These are phyloP conservation scores for Junonia oenone DNA, from an alignment of 2,888 invertebrate genomes.

Conservation along the genomic window DNA sequence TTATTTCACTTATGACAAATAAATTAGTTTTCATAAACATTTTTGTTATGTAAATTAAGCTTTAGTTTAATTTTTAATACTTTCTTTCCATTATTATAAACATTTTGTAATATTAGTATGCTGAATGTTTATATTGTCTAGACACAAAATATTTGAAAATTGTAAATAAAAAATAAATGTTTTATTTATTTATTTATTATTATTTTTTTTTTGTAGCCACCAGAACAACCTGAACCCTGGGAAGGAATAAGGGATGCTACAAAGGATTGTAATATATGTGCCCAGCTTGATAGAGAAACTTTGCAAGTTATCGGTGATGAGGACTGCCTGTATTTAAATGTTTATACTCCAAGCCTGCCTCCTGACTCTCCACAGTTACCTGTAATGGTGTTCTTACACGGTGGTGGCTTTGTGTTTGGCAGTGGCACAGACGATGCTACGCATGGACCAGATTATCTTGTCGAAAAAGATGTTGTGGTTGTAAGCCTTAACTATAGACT, in stretches of 20 bases:
- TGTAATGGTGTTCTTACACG: constrained; percentile 71
- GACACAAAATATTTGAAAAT: too few relatives aligned
- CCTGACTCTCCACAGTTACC: constrained; percentile 39
- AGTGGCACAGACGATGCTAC: constrained; percentile 56
- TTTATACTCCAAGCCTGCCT: constrained; percentile 79
- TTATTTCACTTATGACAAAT: too few relatives aligned
- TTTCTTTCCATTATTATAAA: too few relatives aligned
- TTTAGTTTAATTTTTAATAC: too few relatives aligned
- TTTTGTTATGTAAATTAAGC: too few relatives aligned
- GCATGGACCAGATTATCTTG: constrained; percentile 65
- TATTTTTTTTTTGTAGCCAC: constrained; percentile 45
- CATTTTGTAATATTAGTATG: too few relatives aligned
- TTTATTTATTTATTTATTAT: constrained; percentile 17
- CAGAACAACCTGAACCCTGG: constrained; percentile 70
- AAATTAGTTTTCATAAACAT: too few relatives aligned
- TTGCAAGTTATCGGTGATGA: constrained; percentile 75
- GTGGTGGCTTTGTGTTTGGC: constrained; percentile 69
- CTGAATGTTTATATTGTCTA: too few relatives aligned
- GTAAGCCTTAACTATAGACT: constrained; percentile 68
- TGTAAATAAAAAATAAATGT: too few relatives aligned
- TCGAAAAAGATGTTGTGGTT: constrained; percentile 61
- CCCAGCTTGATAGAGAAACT: constrained; percentile 80
- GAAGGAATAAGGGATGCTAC: constrained; percentile 82
- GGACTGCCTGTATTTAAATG: constrained; percentile 84
- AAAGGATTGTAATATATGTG: constrained; percentile 80